Conservation (phyloP, 1,140 invertebrate species). For the Dendroctonus ponderosae region DNA sequence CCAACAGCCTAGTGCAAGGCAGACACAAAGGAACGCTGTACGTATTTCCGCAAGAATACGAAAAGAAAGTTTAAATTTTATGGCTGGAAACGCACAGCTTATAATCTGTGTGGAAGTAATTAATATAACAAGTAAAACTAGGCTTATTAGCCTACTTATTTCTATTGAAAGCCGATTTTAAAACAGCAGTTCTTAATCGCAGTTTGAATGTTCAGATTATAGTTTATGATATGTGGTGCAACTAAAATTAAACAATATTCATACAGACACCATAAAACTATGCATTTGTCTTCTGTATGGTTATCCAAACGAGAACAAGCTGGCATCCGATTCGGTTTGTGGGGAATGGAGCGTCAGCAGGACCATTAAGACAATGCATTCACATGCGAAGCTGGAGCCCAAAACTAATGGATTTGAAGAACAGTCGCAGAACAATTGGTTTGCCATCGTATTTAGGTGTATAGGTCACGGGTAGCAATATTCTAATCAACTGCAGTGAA, state of each 20-base stretch:
- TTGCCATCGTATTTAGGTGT: conserved; percentile 12
- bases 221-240: too few species aligned
- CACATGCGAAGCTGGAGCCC: conserved; percentile 11
- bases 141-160: too few species aligned
- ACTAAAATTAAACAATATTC: too few species aligned
- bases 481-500: background rate
- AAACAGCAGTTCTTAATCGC: too few species aligned
- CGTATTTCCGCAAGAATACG: background rate
- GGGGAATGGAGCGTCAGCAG: conserved; percentile 23
- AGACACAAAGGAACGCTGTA: conserved; percentile 7
- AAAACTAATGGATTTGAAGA: conserved; percentile 27
- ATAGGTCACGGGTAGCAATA: conserved; percentile 9
- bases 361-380: conserved; percentile 29
- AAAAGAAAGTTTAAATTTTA: conserved; percentile 7
- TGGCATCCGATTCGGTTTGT: conserved; percentile 20
- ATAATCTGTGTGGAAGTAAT: background rate
- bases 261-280: conserved; percentile 12
- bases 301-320: conserved; percentile 16
- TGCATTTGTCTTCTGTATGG: conserved; percentile 23
- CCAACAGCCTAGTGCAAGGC: conserved; percentile 1
- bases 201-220: too few species aligned
- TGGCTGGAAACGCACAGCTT: background rate
- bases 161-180: too few species aligned
- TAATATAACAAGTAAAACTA: too few species aligned
- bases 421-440: conserved; percentile 13